Conservation (phyloP, 2,888 invertebrate species). For the Sminthurinus aureus region DNA sequence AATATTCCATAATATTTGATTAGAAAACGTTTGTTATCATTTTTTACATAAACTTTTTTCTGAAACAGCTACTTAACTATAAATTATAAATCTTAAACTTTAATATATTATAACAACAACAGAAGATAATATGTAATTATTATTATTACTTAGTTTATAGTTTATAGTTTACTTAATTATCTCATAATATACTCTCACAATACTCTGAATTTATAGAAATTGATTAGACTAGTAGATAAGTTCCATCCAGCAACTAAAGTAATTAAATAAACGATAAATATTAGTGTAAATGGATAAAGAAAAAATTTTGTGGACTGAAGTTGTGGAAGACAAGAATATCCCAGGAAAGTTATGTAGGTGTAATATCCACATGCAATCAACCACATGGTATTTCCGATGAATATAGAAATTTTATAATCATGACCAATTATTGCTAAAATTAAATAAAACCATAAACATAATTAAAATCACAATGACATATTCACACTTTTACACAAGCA, state of each 20-base stretch:
- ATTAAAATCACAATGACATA: conserved; percentile 14
- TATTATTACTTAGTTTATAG: too few relatives aligned
- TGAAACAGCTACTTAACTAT: too few relatives aligned
- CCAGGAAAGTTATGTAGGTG: conserved; percentile 95
- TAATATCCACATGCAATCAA: conserved; percentile 89
- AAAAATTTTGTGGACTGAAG: conserved; percentile 85
- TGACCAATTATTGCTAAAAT: conserved; percentile 80
- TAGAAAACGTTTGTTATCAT: too few relatives aligned
- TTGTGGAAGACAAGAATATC: conserved; percentile 89
- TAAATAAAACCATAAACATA: too few relatives aligned
- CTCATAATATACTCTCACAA: too few relatives aligned
- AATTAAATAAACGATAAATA: conserved; percentile 79
- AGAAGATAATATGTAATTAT: too few relatives aligned
- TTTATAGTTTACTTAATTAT: too few relatives aligned
- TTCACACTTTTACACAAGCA: not conserved
- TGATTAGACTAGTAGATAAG: conserved; percentile 79
- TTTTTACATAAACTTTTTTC: too few relatives aligned
- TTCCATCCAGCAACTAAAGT: conserved; percentile 83
- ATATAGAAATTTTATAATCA: conserved; percentile 78
- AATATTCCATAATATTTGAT: too few relatives aligned
- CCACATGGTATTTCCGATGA: conserved; percentile 92
- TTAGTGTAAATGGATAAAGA: conserved; percentile 81
- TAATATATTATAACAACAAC: too few relatives aligned
- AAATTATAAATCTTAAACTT: too few relatives aligned
- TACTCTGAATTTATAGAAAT: conserved; percentile 84